These are phyloP conservation scores for Tragelaphus imberbis DNA, from an alignment of 2,113 vertebrate species.

Conservation along the genomic window DNA sequence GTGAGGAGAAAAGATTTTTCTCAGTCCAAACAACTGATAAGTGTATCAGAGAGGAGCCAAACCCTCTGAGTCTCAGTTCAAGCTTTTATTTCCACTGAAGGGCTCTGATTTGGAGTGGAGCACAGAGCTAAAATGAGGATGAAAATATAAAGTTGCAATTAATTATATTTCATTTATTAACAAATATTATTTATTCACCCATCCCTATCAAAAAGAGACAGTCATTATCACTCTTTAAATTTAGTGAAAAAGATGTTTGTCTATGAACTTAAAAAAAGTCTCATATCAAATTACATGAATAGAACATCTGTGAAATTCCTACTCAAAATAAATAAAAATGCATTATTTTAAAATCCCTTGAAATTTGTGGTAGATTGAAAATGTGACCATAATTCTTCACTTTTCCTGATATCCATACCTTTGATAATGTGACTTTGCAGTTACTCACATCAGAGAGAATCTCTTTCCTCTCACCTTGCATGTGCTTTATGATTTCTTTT, in stretches of 20 bases:
- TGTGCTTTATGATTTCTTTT: background rate
- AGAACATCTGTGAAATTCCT: background rate
- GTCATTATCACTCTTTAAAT: background rate
- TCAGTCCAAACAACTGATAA: background rate
- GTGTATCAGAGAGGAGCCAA: too few species aligned
- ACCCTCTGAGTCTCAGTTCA: background rate
- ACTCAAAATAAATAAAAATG: background rate
- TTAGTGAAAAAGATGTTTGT: background rate
- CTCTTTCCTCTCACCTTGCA: background rate
- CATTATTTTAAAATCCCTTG: background rate
- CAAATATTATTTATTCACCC: background rate
- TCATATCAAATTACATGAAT: background rate
- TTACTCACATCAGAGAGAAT: background rate
- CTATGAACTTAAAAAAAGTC: background rate
- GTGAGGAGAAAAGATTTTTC: background rate
- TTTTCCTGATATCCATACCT: background rate
- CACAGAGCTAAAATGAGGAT: background rate
- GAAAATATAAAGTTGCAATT: background rate
- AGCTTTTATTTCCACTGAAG: background rate
- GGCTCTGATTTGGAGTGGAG: background rate
- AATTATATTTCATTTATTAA: background rate
- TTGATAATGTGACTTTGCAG: background rate
- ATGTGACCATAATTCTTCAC: background rate
- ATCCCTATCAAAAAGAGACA: background rate
- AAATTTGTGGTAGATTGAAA: background rate